A percentile compares a stretch with the other conserved stretches of the same genome.
Conservation (phyloP, 2,888 invertebrate genomes). For the Drosophila affinis region DNA sequence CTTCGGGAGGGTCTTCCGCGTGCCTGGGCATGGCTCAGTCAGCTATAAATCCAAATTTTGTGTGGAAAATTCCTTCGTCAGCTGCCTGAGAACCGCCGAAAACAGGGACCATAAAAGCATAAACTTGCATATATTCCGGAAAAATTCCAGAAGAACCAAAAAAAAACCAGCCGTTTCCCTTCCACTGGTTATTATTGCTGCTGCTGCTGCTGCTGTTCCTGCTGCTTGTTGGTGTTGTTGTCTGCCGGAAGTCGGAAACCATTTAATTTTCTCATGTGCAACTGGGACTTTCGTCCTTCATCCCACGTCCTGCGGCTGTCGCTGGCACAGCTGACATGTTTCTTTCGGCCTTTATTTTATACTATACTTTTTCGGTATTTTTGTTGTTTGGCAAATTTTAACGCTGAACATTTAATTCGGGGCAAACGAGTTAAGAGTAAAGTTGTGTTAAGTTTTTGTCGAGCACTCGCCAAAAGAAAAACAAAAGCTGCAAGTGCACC, state of each 20-base stretch:
- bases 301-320: conserved; percentile 59
- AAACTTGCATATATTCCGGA: conserved; percentile 57
- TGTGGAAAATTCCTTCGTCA: conserved; percentile 33
- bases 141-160: conserved; percentile 6
- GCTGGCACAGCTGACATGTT: conserved; percentile 65
- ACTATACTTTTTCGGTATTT: conserved; percentile 20
- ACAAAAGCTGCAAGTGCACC: conserved; percentile 63
- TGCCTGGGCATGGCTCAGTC: conserved; percentile 36
- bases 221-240: conserved; percentile 64
- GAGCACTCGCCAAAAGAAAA: conserved; percentile 60
- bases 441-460: conserved; percentile 76
- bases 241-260: conserved; percentile 77
- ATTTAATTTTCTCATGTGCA: conserved; percentile 78
- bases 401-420: conserved; percentile 71
- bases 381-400: conserved; percentile 64
- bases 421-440: conserved; percentile 78
- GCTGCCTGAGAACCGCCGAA: conserved; percentile 26
- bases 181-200: conserved; percentile 45
- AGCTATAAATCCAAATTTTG: conserved; percentile 75
- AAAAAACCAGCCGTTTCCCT: conserved; percentile 44
- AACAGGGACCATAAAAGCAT: conserved; percentile 55
- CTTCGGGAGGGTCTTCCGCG: conserved; percentile 7
- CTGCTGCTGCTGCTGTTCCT: conserved; percentile 57
- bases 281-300: conserved; percentile 57
- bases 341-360: conserved; percentile 25